These are phyloP conservation scores for Sesamia inferens DNA, from an alignment of 2,888 invertebrate genomes.

Conservation along the genomic window DNA sequence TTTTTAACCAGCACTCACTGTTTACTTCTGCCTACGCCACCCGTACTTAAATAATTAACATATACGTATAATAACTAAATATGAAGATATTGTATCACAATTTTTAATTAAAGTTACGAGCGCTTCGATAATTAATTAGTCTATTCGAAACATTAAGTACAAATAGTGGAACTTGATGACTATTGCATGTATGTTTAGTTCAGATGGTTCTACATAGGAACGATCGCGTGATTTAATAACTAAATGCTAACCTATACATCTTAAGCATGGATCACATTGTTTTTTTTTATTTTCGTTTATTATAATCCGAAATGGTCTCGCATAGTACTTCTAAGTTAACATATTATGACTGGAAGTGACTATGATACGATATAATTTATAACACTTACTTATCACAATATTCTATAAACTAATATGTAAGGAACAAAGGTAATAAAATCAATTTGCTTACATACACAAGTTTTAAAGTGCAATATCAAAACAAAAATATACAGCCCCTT, in stretches of 20 bases:
- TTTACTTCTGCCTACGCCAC: conserved; percentile 69
- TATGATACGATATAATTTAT: conserved; percentile 84
- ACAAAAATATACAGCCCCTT: conserved; percentile 75
- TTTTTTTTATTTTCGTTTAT: conserved; percentile 77
- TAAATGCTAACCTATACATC: conserved; percentile 77
- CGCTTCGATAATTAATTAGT: conserved; percentile 74
- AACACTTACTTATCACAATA: conserved; percentile 88
- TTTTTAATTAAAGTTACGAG: conserved; percentile 78
- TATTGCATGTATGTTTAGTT: conserved; percentile 77
- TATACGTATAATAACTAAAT: conserved; percentile 69
- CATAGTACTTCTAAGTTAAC: conserved; percentile 85
- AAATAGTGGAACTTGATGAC: conserved; percentile 80
- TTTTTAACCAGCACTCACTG: conserved; percentile 56
- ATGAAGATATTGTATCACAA: conserved; percentile 86
- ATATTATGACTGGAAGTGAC: conserved; percentile 90
- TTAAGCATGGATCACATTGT: conserved; percentile 83
- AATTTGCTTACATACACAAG: conserved; percentile 69
- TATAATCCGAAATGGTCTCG: conserved; percentile 76
- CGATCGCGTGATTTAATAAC: conserved; percentile 78
- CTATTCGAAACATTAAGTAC: conserved; percentile 84
- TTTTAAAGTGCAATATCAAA: conserved; percentile 68
- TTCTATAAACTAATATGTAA: conserved; percentile 79
- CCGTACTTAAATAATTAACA: conserved; percentile 76
- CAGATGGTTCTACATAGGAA: conserved; percentile 85
- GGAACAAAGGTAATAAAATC: conserved; percentile 80